Conservation (phyloP, 2,113 vertebrate species). For the Macaca fascicularis region DNA sequence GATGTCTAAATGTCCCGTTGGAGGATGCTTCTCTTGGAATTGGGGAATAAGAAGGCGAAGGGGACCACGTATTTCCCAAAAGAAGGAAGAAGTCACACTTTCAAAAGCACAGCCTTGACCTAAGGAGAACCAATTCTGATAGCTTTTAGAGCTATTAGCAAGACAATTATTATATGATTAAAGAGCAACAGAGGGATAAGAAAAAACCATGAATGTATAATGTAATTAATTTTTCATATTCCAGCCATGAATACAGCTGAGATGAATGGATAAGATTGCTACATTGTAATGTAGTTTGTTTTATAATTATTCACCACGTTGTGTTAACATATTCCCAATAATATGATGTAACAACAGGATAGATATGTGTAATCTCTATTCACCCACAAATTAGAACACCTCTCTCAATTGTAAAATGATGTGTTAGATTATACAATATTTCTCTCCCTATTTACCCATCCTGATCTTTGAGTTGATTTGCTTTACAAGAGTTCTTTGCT, state of each 20-base stretch:
- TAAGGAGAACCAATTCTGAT: constrained; percentile 52
- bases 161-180: constrained; percentile 81
- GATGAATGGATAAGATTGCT: constrained; percentile 71
- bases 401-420: background rate
- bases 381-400: background rate
- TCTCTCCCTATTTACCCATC: background rate
- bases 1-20: fast-evolving
- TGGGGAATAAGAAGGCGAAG: background rate
- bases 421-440: background rate
- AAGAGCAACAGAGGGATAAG: constrained; percentile 75
- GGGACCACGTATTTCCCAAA: background rate
- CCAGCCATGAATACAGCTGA: constrained; percentile 63
- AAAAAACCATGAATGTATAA: constrained; percentile 79
- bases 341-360: constrained; percentile 25
- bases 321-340: constrained; percentile 64
- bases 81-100: background rate
- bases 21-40: background rate
- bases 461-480: background rate
- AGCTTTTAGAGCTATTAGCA: constrained; percentile 76
- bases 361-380: background rate
- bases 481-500: background rate
- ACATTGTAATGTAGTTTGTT: constrained; percentile 71
- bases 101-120: background rate
- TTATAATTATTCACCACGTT: constrained; percentile 64
- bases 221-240: constrained; percentile 80